A percentile compares a stretch with the other conserved stretches of the same genome.
Conservation (phyloP, 1,140 invertebrate species). For the Drosophila ananassae region DNA sequence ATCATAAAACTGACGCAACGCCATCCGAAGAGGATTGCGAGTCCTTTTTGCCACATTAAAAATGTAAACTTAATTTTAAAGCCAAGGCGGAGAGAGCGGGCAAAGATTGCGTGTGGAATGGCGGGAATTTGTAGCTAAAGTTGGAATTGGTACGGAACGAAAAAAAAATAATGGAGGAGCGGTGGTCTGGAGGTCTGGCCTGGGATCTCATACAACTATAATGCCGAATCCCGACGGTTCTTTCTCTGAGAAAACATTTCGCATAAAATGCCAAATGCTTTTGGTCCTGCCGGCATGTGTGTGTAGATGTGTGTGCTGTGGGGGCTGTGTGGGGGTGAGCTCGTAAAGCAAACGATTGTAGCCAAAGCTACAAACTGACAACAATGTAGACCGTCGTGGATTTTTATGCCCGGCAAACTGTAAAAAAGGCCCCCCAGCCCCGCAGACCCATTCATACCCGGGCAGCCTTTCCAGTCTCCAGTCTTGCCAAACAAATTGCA, state of each 20-base stretch:
- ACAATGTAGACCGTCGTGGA: conserved; percentile 62
- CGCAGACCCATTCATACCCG: conserved; percentile 1
- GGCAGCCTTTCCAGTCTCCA: conserved; percentile 7
- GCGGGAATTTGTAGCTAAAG: conserved; percentile 36
- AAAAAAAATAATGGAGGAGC: not conserved
- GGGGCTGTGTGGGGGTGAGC: conserved; percentile 28
- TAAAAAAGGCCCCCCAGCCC: conserved; percentile 44
- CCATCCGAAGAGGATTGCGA: not conserved
- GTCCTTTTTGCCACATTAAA: conserved; percentile 55
- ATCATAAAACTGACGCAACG: conserved; percentile 62
- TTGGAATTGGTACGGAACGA: conserved; percentile 24
- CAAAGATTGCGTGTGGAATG: conserved; percentile 19
- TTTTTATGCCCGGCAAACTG: conserved; percentile 62
- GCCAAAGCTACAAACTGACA: conserved; percentile 62
- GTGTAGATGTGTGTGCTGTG: conserved; percentile 21
- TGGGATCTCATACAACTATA: conserved; percentile 48
- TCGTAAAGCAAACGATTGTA: conserved; percentile 75
- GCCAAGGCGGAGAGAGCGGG: conserved; percentile 24
- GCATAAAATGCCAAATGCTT: conserved; percentile 76
- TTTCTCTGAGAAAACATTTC: conserved; percentile 65
- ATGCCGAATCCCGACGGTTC: conserved; percentile 56
- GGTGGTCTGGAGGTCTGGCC: conserved; percentile 4
- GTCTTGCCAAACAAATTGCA: conserved; percentile 64
- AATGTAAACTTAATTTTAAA: conserved; percentile 78
- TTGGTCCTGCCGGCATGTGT: conserved; percentile 47